Conservation (phyloP, 2,113 vertebrate genomes). For the Phrynosoma blainvillii region DNA sequence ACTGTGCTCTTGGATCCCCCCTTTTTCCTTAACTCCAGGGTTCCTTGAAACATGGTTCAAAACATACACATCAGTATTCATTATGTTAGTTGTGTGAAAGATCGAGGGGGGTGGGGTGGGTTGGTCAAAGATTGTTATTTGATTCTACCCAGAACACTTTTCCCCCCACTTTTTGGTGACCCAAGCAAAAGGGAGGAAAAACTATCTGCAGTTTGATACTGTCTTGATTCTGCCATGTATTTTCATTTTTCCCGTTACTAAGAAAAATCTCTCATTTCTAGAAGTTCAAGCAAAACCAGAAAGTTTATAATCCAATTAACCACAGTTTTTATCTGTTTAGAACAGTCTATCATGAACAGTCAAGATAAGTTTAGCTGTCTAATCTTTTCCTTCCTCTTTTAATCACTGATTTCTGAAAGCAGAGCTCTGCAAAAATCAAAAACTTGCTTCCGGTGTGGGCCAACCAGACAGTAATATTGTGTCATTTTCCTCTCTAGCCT, state of each 20-base stretch:
- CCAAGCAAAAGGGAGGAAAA: too few species aligned
- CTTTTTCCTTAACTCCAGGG: neutral
- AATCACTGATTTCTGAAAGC: neutral
- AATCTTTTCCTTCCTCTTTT: neutral
- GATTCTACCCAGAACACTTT: too few species aligned
- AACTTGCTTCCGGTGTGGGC: neutral
- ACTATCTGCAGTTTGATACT: too few species aligned
- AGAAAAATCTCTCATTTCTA: too few species aligned
- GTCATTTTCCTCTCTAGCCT: neutral
- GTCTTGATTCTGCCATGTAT: too few species aligned
- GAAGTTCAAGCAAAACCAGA: neutral
- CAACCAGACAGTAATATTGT: neutral
- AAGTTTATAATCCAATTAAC: neutral
- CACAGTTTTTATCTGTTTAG: neutral
- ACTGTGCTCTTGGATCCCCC: neutral
- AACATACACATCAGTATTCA: too few species aligned
- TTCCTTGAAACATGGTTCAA: neutral
- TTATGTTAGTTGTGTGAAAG: too few species aligned
- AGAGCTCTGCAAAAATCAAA: neutral
- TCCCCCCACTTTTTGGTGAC: too few species aligned
- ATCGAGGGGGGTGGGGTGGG: too few species aligned
- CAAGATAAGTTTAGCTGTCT: too few species aligned
- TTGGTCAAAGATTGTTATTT: too few species aligned
- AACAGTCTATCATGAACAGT: neutral
- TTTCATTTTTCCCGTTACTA: too few species aligned